Evolutionary conservation across 2,113 vertebrate species (phyloP).

Genomic region (Eonycteris spelaea): DNA sequence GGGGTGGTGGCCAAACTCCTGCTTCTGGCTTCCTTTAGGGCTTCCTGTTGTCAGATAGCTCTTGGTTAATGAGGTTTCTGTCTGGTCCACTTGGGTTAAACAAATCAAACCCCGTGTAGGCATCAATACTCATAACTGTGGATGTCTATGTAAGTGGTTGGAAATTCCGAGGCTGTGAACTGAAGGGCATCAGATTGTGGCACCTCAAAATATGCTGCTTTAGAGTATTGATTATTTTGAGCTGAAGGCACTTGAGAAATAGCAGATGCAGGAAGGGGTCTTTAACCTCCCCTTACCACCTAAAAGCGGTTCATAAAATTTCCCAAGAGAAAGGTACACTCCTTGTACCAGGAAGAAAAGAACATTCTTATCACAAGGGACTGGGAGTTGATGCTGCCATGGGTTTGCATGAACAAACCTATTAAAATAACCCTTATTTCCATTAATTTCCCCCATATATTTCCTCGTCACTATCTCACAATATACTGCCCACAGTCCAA

Average conservation of each 20-base stretch:
- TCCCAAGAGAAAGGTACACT: background rate
- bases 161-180: background rate
- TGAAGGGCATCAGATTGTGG: background rate
- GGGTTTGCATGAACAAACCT: background rate
- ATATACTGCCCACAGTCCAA: background rate
- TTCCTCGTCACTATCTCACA: background rate
- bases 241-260: background rate
- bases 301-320: background rate
- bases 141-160: background rate
- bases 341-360: background rate
- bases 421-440: background rate
- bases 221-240: background rate
- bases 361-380: background rate
- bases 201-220: background rate
- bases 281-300: background rate
- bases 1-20: background rate
- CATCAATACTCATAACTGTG: too few relatives aligned
- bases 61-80: background rate
- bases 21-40: background rate
- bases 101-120: background rate
- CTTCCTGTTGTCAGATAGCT: background rate
- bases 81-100: background rate
- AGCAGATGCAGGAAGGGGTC: background rate
- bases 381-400: background rate
- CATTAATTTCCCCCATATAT: background rate